phyloP scores from a whole-genome alignment of 2,113 vertebrate species.

The Apteryx owenii region DNA sequence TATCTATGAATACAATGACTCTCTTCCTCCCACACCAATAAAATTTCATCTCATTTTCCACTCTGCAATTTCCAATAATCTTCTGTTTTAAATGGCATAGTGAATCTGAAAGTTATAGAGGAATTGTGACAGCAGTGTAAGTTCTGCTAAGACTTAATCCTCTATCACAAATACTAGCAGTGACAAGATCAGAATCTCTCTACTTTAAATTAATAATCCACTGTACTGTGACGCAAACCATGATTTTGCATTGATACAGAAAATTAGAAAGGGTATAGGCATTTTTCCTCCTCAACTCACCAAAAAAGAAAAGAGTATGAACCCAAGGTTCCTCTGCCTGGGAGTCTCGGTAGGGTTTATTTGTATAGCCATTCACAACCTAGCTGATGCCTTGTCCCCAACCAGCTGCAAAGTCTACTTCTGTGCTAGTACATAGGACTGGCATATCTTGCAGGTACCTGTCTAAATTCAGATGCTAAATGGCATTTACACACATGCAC shows the following conservation, averaged over 20 bases:
- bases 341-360: background rate
- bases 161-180: background rate
- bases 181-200: background rate
- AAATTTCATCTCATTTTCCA: too few species aligned
- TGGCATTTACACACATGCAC: background rate
- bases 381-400: background rate
- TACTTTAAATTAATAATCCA: background rate
- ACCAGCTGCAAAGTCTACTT: background rate
- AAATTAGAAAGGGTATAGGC: background rate
- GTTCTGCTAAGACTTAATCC: background rate
- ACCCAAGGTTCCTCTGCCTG: background rate
- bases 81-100: background rate
- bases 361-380: background rate
- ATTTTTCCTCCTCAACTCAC: background rate
- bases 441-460: background rate
- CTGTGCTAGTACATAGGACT: background rate
- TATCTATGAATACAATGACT: background rate
- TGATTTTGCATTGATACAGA: background rate
- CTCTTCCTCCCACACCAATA: too few species aligned
- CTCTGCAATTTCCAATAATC: background rate
- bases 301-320: background rate
- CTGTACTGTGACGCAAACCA: background rate
- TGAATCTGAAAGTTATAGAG: background rate
- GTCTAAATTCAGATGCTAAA: background rate
- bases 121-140: background rate